Evolutionary conservation across 2,797 vertebrate genomes (phyloP).

Genomic region (Anisognathus igniventris): DNA sequence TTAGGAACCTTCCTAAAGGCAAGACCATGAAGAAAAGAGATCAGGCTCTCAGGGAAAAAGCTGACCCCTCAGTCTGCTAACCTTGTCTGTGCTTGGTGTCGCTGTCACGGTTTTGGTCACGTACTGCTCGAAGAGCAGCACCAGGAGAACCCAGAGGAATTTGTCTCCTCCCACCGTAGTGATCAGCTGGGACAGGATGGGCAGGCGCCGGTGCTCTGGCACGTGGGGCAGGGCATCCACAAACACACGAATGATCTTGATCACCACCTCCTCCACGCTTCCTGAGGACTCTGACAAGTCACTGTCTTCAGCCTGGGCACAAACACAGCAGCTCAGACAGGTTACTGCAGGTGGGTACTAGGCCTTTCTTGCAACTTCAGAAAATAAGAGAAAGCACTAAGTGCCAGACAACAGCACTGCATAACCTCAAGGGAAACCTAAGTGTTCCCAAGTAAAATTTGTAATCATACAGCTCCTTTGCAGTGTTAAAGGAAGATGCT

Average conservation of each 20-base stretch:
- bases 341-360: neutral
- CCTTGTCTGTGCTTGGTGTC: slow-evolving; percentile 80
- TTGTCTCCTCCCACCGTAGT: slow-evolving; percentile 80
- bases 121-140: slow-evolving; percentile 88
- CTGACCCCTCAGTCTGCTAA: neutral
- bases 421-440: accelerated
- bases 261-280: slow-evolving; percentile 78
- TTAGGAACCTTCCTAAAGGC: neutral
- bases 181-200: slow-evolving; percentile 84
- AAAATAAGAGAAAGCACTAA: neutral
- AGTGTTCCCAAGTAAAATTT: neutral
- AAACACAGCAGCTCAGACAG: neutral
- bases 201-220: slow-evolving; percentile 89
- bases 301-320: slow-evolving; percentile 78
- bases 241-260: slow-evolving; percentile 85
- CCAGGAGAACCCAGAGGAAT: slow-evolving; percentile 91
- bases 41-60: neutral
- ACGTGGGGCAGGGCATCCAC: slow-evolving; percentile 92
- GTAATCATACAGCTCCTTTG: neutral
- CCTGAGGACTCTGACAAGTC: slow-evolving; percentile 60
- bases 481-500: neutral
- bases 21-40: neutral
- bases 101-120: slow-evolving; percentile 75
- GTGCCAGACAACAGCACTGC: neutral
- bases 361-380: neutral